These are phyloP conservation scores for Cylas formicarius DNA, from an alignment of 1,140 invertebrate species.

Conservation along the genomic window DNA sequence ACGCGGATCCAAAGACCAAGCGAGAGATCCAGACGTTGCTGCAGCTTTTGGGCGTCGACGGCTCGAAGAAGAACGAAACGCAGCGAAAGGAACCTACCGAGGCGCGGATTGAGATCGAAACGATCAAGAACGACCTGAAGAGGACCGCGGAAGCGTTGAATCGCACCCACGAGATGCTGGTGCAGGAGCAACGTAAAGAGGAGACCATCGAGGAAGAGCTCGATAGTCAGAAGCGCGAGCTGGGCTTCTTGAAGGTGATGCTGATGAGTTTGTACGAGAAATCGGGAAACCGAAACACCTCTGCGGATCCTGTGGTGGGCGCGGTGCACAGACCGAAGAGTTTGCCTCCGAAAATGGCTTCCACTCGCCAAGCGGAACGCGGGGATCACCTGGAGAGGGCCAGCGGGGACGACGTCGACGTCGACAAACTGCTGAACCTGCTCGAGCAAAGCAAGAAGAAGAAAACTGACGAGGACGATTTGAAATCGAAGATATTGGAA, in stretches of 20 bases:
- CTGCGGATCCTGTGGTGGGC: too few species aligned
- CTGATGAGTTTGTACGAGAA: not conserved
- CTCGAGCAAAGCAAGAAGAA: constrained; percentile 8
- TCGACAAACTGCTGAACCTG: constrained; percentile 3
- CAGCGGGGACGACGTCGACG: not conserved
- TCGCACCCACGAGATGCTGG: constrained; percentile 17
- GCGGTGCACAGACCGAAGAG: too few species aligned
- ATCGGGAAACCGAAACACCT: not conserved
- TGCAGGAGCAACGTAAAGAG: constrained; percentile 22
- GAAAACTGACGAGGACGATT: constrained; percentile 5
- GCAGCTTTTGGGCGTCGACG: not conserved
- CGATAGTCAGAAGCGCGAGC: constrained; percentile 21
- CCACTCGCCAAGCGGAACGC: too few species aligned
- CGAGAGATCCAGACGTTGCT: not conserved
- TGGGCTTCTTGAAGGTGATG: constrained; percentile 1
- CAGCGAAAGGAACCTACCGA: not conserved
- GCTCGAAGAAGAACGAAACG: constrained; percentile 5
- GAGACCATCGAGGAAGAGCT: constrained; percentile 24
- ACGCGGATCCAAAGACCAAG: not conserved
- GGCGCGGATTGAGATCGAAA: constrained; percentile 11
- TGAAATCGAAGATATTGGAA: constrained; percentile 3
- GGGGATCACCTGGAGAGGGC: constrained; percentile 3
- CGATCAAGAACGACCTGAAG: constrained; percentile 15
- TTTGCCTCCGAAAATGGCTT: too few species aligned
- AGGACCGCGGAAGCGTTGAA: constrained; percentile 17